Conservation (phyloP, 2,888 invertebrate genomes). For the Hermaeophaga mercurialis region DNA sequence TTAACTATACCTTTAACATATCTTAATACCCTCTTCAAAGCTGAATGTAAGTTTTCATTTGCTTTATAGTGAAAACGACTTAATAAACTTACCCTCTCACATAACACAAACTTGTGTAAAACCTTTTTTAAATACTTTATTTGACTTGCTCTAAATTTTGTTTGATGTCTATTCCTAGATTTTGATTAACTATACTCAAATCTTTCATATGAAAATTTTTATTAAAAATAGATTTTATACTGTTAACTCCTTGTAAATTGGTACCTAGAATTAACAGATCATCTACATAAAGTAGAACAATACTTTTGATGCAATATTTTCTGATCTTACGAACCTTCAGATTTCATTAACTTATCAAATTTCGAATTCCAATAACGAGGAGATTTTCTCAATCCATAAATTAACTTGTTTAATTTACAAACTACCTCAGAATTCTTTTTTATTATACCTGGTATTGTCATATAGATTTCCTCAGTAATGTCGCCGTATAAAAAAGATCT, state of each 20-base stretch:
- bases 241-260: constrained; percentile 11
- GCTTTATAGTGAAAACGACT: neutral
- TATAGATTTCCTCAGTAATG: constrained; percentile 38
- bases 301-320: no score
- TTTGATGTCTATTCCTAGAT: constrained; percentile 16
- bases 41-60: no score
- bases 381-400: constrained; percentile 39
- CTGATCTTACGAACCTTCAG: constrained; percentile 28
- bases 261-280: constrained; percentile 22
- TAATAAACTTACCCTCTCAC: neutral
- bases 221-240: constrained; percentile 23
- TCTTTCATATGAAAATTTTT: constrained; percentile 19
- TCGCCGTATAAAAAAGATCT: constrained; percentile 40
- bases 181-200: constrained; percentile 17
- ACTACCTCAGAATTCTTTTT: constrained; percentile 27
- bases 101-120: constrained; percentile 1
- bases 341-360: constrained; percentile 32
- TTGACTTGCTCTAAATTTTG: constrained; percentile 9
- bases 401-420: constrained; percentile 37
- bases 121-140: constrained; percentile 5
- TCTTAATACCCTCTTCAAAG: constrained; percentile 18
- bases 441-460: constrained; percentile 32
- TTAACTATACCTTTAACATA: constrained; percentile 27
- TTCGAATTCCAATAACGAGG: constrained; percentile 39
- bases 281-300: constrained; percentile 29